Base-by-base conservation (phyloP, 2,113 vertebrate genomes). In the Passer domesticus region DNA sequence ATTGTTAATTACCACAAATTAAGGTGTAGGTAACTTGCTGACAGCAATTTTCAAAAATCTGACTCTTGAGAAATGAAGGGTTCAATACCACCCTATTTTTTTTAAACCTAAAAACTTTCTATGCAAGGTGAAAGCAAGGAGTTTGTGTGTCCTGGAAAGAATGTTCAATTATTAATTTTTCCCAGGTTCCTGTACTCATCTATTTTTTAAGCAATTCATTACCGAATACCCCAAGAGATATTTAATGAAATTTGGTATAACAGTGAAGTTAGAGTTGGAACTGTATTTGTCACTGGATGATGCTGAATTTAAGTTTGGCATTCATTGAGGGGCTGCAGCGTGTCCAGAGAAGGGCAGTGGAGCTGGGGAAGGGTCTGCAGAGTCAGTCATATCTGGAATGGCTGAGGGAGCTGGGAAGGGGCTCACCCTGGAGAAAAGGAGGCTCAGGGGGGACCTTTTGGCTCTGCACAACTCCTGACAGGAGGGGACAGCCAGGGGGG, bases 141-240 rank as follows among this genome's bases (percentile, higher is more conserved):
- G 62, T 83, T 79, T n/a, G 11, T 43, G 5, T 79, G 63, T 77
- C 72, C 78, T 74, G 84, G 63, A 91, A 73, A 83, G 43, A 66
- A 55, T 0, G 28, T 63, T 14, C 33, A 55, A 33, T 77, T 86
- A 74, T 12, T 37, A 47, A 5, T 28, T 31, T 92, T 81, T 44
- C 37, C 37, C 8, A 62, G 37, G 44, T 85, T 95, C 50, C 75
- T 79, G 37, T 94, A 46, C 68, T 86, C 50, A 67, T 56, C 37
- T 74, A 5, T 83, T 95, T 92, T 86, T 95, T 60, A 78, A 89
- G 58, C 25, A 92, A 75, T 89, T 94, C 41, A 82, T 90, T 88
- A 67, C 52, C 81, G 47, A 86, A 18, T 77, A 30, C 37, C 75
- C 47, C 0, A 1, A 47, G 79, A 67, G 78, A 41, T 10, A 52